phyloP scores from a whole-genome alignment of 2,113 vertebrate genomes.

The Eclectus roratus region DNA sequence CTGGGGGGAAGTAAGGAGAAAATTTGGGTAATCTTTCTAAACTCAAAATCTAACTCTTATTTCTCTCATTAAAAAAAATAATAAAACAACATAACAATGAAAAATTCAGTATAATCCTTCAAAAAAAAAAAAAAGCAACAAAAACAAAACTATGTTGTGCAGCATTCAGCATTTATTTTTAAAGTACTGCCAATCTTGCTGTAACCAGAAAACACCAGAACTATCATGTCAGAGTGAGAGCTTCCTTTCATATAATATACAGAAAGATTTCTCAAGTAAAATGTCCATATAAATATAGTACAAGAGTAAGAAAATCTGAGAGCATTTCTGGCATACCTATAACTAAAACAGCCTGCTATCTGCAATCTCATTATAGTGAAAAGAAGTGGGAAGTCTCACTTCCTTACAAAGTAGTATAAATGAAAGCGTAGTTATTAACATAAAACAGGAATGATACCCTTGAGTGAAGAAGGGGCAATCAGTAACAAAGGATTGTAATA shows the following conservation, averaged over 20 bases:
- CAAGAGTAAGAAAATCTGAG: background rate
- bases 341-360: background rate
- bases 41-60: background rate
- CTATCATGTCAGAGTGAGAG: background rate
- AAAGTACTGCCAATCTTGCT: background rate
- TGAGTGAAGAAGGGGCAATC: conserved; percentile 54
- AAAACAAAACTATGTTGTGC: background rate
- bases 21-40: background rate
- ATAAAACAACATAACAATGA: background rate
- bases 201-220: background rate
- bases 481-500: conserved; percentile 57
- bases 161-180: background rate
- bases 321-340: background rate
- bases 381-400: background rate
- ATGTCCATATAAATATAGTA: background rate
- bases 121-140: background rate
- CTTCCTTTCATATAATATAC: background rate
- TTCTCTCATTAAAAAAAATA: background rate
- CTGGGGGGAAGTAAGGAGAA: background rate
- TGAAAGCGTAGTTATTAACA: conserved; percentile 34
- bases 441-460: conserved; percentile 31
- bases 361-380: background rate
- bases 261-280: background rate
- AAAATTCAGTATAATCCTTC: background rate
- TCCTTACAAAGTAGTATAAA: conserved; percentile 2